phyloP scores from a whole-genome alignment of 2,888 invertebrate species.

The Conomelus anceps region DNA sequence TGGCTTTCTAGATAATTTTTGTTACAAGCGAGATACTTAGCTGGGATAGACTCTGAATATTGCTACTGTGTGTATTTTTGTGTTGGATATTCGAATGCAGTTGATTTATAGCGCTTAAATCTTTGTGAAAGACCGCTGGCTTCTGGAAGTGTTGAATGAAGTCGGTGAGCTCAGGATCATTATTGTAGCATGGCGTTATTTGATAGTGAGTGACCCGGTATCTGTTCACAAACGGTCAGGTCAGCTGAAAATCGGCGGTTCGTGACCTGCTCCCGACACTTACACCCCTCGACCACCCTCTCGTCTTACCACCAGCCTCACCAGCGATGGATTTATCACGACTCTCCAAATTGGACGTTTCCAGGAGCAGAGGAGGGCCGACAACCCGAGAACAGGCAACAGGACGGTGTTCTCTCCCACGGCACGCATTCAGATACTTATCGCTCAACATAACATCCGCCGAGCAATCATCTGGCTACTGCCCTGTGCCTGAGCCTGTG shows the following conservation, averaged over 20 bases:
- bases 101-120: not conserved
- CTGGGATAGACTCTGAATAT: no score
- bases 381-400: not conserved
- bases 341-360: slow-evolving; percentile 2
- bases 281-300: not conserved
- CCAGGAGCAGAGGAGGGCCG: not conserved
- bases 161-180: not conserved
- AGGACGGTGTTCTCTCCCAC: not conserved
- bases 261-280: not conserved
- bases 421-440: not conserved
- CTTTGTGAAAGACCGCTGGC: not conserved
- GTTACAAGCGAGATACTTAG: no score
- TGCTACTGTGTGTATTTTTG: not conserved
- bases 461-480: not conserved
- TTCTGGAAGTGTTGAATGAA: not conserved
- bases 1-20: no score
- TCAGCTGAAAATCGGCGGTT: not conserved
- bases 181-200: not conserved
- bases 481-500: no score
- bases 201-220: not conserved
- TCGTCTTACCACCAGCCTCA: not conserved
- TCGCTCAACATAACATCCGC: not conserved
- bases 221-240: not conserved
- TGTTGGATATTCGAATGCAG: not conserved
- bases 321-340: slow-evolving; percentile 7